Evolutionary conservation across 2,888 invertebrate species (phyloP).

Genomic region (Acrobasis consociella): DNA sequence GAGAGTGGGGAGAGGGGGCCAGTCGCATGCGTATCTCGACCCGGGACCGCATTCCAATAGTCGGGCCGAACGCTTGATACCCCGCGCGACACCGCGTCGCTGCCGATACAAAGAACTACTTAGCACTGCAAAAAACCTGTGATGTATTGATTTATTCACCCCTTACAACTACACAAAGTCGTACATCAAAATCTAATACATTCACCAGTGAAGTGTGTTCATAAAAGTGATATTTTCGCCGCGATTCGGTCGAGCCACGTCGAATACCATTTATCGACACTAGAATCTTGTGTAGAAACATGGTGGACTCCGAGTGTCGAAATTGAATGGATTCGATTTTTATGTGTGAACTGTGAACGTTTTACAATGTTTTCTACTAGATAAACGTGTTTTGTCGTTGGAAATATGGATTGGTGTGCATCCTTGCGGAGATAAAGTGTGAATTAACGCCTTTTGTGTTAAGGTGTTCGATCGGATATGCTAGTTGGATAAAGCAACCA

Average conservation of each 20-base stretch:
- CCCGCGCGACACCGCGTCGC: conserved; percentile 60
- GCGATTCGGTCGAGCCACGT: conserved; percentile 71
- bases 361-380: conserved; percentile 40
- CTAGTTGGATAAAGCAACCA: conserved; percentile 60
- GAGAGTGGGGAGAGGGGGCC: conserved; percentile 39
- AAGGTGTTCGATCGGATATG: conserved; percentile 56
- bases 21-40: conserved; percentile 74
- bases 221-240: conserved; percentile 52
- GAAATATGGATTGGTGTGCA: conserved; percentile 74
- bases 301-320: conserved; percentile 73
- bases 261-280: conserved; percentile 82
- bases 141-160: conserved; percentile 82
- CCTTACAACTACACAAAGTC: conserved; percentile 61
- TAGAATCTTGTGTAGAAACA: conserved; percentile 79
- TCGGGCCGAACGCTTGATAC: conserved; percentile 66
- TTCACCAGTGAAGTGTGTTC: conserved; percentile 42
- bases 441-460: conserved; percentile 34
- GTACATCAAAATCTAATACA: conserved; percentile 41
- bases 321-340: conserved; percentile 66
- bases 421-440: conserved; percentile 35
- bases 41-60: conserved; percentile 77
- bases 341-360: conserved; percentile 60
- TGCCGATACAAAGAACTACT: conserved; percentile 79
- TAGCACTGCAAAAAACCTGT: conserved; percentile 80
- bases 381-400: conserved; percentile 44